These are phyloP conservation scores for Melanaphis sacchari DNA, from an alignment of 1,140 invertebrate species.

Conservation along the genomic window DNA sequence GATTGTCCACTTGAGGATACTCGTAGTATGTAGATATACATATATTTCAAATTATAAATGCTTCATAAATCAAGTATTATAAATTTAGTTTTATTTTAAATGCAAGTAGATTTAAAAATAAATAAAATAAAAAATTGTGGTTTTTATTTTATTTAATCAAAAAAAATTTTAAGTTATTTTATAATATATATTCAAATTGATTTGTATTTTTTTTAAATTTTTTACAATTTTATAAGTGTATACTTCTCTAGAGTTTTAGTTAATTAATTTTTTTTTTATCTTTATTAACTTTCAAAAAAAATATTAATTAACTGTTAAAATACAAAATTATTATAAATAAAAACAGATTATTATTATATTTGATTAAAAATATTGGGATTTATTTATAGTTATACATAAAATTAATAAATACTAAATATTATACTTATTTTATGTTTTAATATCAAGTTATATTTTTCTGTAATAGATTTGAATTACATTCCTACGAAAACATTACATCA, in stretches of 20 bases:
- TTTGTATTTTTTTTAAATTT: no score
- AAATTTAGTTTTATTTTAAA: neutral
- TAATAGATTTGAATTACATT: slow-evolving; percentile 55
- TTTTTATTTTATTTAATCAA: no score
- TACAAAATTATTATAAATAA: neutral
- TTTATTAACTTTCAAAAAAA: neutral
- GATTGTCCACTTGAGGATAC: neutral
- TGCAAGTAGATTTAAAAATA: neutral
- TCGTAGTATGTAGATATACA: neutral
- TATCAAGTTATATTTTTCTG: neutral
- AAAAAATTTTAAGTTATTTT: neutral
- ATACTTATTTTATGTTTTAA: neutral
- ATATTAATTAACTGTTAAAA: neutral
- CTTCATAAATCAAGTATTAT: neutral
- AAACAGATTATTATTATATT: neutral
- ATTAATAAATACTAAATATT: neutral
- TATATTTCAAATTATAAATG: neutral
- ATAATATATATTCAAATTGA: no score
- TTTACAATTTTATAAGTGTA: no score
- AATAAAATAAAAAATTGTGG: no score
- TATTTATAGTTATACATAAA: slow-evolving; percentile 3
- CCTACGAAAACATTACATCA: slow-evolving; percentile 47
- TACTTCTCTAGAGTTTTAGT: neutral
- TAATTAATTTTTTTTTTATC: neutral
- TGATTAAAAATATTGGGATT: neutral